Conservation (phyloP, 1,140 invertebrate genomes). For the Psix sp. region DNA sequence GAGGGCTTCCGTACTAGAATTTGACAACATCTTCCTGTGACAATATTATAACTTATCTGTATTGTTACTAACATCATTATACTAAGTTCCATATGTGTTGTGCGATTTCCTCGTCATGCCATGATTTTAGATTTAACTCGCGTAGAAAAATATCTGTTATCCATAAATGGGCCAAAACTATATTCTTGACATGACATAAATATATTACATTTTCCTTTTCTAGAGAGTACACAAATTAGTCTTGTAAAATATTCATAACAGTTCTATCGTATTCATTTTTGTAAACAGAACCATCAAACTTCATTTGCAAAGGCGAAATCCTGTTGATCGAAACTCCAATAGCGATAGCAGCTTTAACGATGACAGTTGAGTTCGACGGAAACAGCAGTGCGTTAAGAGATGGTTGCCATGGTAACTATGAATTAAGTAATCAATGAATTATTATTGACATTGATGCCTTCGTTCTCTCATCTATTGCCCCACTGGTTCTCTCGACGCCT, state of each 20-base stretch:
- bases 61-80: constrained; percentile 35
- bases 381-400: constrained; percentile 69
- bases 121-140: background rate
- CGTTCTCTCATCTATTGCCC: constrained; percentile 60
- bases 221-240: no score
- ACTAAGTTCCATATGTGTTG: constrained; percentile 13
- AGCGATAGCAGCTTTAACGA: constrained; percentile 67
- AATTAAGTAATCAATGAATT: constrained; percentile 78
- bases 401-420: constrained; percentile 74
- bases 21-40: constrained; percentile 53
- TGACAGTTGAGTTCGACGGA: constrained; percentile 71
- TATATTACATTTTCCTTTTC: no score
- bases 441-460: constrained; percentile 78
- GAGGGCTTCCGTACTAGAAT: constrained; percentile 47
- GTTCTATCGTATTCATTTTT: no score
- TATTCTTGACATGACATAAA: no score
- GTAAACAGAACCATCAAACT: background rate
- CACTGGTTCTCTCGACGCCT: constrained; percentile 59
- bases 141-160: constrained; percentile 4
- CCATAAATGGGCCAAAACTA: no score
- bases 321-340: constrained; percentile 11
- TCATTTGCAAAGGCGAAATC: no score
- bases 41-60: constrained; percentile 42
- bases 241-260: no score
- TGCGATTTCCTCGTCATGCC: background rate